Evolutionary conservation across 2,113 vertebrate genomes (phyloP), one percentile per base, ranked within the genome.

Genomic region (Indicator indicator): DNA sequence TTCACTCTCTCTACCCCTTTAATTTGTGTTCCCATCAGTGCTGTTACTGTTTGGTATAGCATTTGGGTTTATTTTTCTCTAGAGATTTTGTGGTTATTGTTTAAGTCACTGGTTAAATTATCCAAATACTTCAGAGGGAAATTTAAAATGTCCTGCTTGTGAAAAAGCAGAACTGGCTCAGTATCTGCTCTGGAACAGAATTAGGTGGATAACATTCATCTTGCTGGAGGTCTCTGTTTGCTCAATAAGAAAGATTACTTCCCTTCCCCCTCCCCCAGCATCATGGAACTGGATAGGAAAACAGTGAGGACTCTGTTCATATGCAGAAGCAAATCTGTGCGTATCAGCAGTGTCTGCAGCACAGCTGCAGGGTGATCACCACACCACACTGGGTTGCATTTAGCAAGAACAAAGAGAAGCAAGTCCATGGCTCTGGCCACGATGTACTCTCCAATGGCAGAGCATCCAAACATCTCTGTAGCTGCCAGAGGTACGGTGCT

Each of bases 61-160:
- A 58, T 86, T 95, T 94, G 71, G 73, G 92, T 92, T 89, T 92
- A 69, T 92, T 95, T 94, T 95, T 75, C 90, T 82, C 85, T n/a
- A 54, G 68, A 83, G 64, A 44, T 65, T 78, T 56, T 52, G 50
- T 52, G 24, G 50, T 50, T 50, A 20, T 67, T 56, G 10, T 46
- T 80, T 44, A 62, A 91, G 24, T 65, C 56, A 68, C 55, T 71
- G 56, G 54, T 67, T 87, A 95, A 96, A 94, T 94, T 86, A 95
- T 46, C 64, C 71, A 86, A 88, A 88, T 63, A 55, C 50, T 94
- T 90, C 87, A 89, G 60, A 95, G 50, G 16, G 40, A 94, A 87
- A 95, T 93, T 59, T 83, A 50, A 88, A 54, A 74, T 59, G 42
- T 79, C 14, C 46, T 74, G 65, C n/a, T 63, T 79, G 11, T 38